These are phyloP conservation scores for Podiceps cristatus DNA, from an alignment of 2,113 vertebrate genomes.

Conservation along the genomic window DNA sequence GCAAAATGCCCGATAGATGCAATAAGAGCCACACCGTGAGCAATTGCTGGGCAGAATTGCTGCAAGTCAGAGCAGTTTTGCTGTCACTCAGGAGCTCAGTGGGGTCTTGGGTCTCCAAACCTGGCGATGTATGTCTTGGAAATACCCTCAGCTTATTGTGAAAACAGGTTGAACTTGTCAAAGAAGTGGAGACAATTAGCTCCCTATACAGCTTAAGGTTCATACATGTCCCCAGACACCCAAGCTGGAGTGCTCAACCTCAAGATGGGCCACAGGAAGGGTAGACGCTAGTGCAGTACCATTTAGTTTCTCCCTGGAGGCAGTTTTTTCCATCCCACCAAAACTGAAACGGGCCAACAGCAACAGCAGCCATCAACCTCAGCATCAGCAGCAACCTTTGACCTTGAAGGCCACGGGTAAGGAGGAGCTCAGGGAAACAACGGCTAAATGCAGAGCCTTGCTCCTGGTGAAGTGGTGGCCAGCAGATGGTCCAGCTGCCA, in stretches of 20 bases:
- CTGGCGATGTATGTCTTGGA: neutral
- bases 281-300: neutral
- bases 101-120: neutral
- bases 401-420: neutral
- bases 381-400: neutral
- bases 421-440: neutral
- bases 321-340: neutral
- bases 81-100: neutral
- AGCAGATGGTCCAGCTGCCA: neutral
- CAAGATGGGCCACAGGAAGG: neutral
- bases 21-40: accelerated
- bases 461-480: neutral
- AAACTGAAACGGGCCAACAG: neutral
- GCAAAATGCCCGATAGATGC: accelerated
- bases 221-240: accelerated
- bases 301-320: neutral
- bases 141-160: neutral
- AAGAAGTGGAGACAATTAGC: neutral
- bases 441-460: neutral
- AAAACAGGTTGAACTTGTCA: neutral
- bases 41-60: neutral
- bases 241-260: accelerated
- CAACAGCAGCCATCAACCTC: neutral
- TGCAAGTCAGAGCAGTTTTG: neutral
- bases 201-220: neutral